phyloP scores from a whole-genome alignment of 2,888 invertebrate species.

The Bugula neritina region DNA sequence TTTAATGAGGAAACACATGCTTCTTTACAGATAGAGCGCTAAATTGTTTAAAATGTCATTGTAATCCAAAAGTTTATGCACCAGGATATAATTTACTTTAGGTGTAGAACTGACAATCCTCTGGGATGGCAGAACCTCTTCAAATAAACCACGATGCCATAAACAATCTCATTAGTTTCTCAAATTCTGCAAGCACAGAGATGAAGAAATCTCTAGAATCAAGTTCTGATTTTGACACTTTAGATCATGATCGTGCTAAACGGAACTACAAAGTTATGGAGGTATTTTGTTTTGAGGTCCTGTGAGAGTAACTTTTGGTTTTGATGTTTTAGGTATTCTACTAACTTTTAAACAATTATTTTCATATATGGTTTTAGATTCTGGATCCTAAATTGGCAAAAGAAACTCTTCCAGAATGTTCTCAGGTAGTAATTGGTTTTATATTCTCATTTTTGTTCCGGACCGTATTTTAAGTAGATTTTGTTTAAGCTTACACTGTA shows the following conservation, averaged over 20 bases:
- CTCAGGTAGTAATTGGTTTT: not conserved
- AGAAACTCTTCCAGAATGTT: not conserved
- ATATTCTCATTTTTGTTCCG: not conserved
- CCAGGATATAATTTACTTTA: too few relatives aligned
- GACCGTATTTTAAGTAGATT: too few relatives aligned
- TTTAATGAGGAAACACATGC: too few relatives aligned
- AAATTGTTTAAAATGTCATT: too few relatives aligned
- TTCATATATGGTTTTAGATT: not conserved
- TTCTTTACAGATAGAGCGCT: too few relatives aligned
- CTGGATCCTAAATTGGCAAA: not conserved
- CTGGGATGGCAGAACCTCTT: not conserved
- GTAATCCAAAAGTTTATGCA: too few relatives aligned
- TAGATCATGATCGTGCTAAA: not conserved
- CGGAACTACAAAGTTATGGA: not conserved
- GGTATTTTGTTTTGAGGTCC: not conserved
- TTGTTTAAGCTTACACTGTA: too few relatives aligned
- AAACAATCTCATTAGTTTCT: slow-evolving; percentile 4
- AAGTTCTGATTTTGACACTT: not conserved
- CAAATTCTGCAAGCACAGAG: not conserved
- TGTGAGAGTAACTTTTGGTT: not conserved
- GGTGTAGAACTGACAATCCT: too few relatives aligned
- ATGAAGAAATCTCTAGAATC: not conserved
- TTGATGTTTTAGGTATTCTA: too few relatives aligned
- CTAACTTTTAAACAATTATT: too few relatives aligned
- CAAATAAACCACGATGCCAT: slow-evolving; percentile 13